Percentiles rank a stretch among this genome's conserved stretches.
phyloP scores from a whole-genome alignment of 2,113 vertebrate species.

The Eonycteris spelaea region DNA sequence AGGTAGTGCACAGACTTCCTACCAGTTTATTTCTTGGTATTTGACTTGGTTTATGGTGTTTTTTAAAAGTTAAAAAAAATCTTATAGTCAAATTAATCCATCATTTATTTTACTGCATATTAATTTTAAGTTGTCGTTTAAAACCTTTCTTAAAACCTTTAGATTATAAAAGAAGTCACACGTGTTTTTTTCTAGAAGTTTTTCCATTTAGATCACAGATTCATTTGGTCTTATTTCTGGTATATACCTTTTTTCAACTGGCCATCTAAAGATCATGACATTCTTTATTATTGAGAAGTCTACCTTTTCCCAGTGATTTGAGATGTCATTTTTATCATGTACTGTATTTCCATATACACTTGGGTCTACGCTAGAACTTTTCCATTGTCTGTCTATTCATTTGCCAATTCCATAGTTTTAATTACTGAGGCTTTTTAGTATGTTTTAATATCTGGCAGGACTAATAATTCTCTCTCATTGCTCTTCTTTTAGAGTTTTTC shows the following conservation, averaged over 20 bases:
- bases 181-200: neutral
- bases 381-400: neutral
- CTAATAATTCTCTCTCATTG: neutral
- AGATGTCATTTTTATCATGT: too few species aligned
- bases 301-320: neutral
- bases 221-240: neutral
- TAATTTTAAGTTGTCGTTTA: neutral
- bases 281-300: neutral
- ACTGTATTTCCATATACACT: neutral
- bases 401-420: neutral
- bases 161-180: neutral
- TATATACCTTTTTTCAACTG: neutral
- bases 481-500: neutral
- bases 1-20: fast-evolving
- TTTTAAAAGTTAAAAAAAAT: neutral
- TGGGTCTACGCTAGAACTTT: neutral
- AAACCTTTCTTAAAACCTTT: too few species aligned
- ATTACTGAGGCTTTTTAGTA: neutral
- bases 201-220: neutral
- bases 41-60: neutral
- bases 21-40: neutral
- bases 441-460: neutral
- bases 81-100: neutral
- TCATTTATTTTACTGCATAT: neutral
- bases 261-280: fast-evolving